These are phyloP conservation scores for Dinothrombium tinctorium DNA, from an alignment of 1,140 invertebrate genomes.

Conservation along the genomic window DNA sequence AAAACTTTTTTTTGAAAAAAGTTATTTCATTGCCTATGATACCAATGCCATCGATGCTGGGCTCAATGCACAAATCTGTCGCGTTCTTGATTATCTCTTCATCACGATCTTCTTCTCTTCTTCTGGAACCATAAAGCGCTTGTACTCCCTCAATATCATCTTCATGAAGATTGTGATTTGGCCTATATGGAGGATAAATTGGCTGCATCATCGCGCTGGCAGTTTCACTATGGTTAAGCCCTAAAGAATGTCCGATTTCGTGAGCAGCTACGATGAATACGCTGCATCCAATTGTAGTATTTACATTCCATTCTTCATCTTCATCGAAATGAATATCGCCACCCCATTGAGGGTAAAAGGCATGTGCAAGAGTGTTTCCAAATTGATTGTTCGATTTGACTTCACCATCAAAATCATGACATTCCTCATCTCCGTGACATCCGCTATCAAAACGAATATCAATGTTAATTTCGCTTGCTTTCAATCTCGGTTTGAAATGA, in stretches of 20 bases:
- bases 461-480: slow-evolving; percentile 38
- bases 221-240: slow-evolving; percentile 22
- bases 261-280: slow-evolving; percentile 26
- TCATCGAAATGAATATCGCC: slow-evolving; percentile 30
- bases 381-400: no score
- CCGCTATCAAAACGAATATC: slow-evolving; percentile 48
- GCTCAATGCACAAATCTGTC: no score
- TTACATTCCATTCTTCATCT: slow-evolving; percentile 23
- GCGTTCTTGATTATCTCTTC: no score
- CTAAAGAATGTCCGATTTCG: slow-evolving; percentile 25
- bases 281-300: slow-evolving; percentile 21
- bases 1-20: no score
- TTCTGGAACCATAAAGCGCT: slow-evolving; percentile 23
- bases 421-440: slow-evolving; percentile 46
- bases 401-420: slow-evolving; percentile 26
- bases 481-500: no score
- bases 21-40: no score
- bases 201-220: slow-evolving; percentile 24
- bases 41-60: no score
- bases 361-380: no score
- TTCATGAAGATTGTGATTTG: no score
- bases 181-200: slow-evolving; percentile 22
- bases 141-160: slow-evolving; percentile 26
- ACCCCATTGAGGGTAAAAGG: slow-evolving; percentile 21
- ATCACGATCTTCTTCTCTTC: neutral